Evolutionary conservation across 1,140 invertebrate genomes (phyloP), one percentile per base, ranked within the genome.

Genomic region (Mycetomoellerius zeteki): DNA sequence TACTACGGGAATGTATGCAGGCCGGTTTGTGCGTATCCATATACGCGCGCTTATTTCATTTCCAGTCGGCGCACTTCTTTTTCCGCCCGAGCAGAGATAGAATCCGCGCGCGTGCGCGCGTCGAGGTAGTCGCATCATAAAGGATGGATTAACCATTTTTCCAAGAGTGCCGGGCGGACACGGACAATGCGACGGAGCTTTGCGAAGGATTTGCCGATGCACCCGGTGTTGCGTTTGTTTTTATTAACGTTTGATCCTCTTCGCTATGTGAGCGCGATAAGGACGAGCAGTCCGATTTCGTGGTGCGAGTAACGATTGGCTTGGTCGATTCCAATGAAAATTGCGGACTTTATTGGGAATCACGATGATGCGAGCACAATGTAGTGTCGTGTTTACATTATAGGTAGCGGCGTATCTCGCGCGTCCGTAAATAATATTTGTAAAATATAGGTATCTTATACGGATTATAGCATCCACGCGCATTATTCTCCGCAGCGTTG

Each of bases 111-210:
- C 37, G 37, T 1, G 30, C 19, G 30, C 62, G 24, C 30, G 47
- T 2, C 33, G 37, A 62, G 71, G 33, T 52, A 52, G 52, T 19
- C 56, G 71, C 76, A 87, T 62, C 71, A 85, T 89, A 90, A 90
- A 90, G 86, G 88, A 87, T 62, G 88, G 89, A 90, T 89, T 90
- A 89, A 87, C 80, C 75, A 76, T 78, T 89, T 85, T 67, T 60
- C 69, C 73, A 60, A 43, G 43, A 80, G 16, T 58, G 24, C 10
- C 58, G 33, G 19, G n/a, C 30, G n/a, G 58, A 30, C 21, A 58
- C 80, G 58, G 12, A 87, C 72, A 90, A 84, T 89, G 64, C 77
- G 80, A 77, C 77, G 52, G 60, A 89, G 89, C 85, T 87, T 90
- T 89, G 62, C 75, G 50, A 87, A 60, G 86, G 89, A 90, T 90